phyloP scores from a whole-genome alignment of 2,888 invertebrate species.

The Palloptera scutellata region DNA sequence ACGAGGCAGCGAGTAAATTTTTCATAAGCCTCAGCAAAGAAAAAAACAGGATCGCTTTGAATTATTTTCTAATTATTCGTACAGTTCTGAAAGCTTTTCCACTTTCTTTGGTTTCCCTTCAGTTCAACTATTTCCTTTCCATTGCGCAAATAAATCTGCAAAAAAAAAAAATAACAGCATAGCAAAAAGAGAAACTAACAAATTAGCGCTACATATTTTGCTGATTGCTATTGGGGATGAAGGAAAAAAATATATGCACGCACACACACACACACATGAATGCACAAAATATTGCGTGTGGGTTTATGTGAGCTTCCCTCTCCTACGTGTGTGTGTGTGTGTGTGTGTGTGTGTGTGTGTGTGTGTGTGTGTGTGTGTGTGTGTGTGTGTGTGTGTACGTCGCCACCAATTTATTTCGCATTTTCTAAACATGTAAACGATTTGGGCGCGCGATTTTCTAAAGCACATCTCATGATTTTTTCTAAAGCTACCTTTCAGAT shows the following conservation, averaged over 20 bases:
- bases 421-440: conserved; percentile 17
- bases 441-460: not conserved
- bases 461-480: too few species aligned
- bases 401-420: conserved; percentile 14
- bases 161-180: not conserved
- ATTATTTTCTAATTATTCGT: not conserved
- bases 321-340: not conserved
- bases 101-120: not conserved
- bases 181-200: not conserved
- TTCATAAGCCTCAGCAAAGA: too few species aligned
- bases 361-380: not conserved
- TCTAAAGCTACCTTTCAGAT: too few species aligned
- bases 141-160: not conserved
- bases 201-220: conserved; percentile 12
- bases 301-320: too few species aligned
- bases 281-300: not conserved
- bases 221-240: not conserved
- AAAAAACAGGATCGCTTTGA: not conserved
- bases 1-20: too few species aligned
- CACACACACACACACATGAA: not conserved
- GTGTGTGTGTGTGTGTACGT: not conserved
- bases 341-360: not conserved
- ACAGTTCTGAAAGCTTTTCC: not conserved
- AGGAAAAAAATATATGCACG: not conserved
- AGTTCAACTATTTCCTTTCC: not conserved